Evolutionary conservation across 2,113 vertebrate genomes (phyloP).

Genomic region (Romanogobio albipinnatus): DNA sequence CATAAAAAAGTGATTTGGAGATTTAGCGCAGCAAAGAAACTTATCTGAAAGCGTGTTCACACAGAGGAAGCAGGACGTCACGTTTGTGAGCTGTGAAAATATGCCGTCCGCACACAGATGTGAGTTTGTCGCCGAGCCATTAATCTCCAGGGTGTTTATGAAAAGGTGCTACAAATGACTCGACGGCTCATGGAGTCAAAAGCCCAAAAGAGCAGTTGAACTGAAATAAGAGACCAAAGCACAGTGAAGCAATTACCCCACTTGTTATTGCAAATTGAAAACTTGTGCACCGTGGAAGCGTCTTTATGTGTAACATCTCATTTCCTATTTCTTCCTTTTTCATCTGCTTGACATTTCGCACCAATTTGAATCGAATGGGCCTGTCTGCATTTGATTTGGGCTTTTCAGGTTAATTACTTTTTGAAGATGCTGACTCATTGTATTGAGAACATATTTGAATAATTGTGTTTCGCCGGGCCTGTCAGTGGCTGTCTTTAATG

Average conservation of each 20-base stretch:
- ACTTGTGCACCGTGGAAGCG: slow-evolving; percentile 28
- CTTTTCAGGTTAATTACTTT: slow-evolving; percentile 23
- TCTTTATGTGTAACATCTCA: slow-evolving; percentile 25
- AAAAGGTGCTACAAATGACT: neutral
- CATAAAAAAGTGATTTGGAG: neutral
- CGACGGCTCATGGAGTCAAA: neutral
- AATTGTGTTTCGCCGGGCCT: slow-evolving; percentile 10
- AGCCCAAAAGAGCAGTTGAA: neutral
- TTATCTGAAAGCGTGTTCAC: neutral
- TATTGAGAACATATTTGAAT: slow-evolving; percentile 23
- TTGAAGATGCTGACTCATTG: neutral
- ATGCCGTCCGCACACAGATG: neutral
- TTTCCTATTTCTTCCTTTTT: slow-evolving; percentile 29
- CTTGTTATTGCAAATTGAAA: slow-evolving; percentile 51
- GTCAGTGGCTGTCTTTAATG: slow-evolving; percentile 11
- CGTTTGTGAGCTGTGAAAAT: neutral
- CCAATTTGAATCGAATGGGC: slow-evolving; percentile 28
- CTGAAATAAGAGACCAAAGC: neutral
- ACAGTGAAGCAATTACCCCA: slow-evolving; percentile 36
- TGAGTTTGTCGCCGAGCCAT: too few relatives aligned
- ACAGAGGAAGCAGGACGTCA: neutral
- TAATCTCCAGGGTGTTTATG: neutral
- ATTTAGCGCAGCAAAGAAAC: neutral
- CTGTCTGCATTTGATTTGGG: slow-evolving; percentile 5
- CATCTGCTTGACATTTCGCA: slow-evolving; percentile 51